Percentiles rank a stretch among this genome's conserved stretches.
phyloP scores from a whole-genome alignment of 1,140 invertebrate species.

The Dendrolimus kikuchii region DNA sequence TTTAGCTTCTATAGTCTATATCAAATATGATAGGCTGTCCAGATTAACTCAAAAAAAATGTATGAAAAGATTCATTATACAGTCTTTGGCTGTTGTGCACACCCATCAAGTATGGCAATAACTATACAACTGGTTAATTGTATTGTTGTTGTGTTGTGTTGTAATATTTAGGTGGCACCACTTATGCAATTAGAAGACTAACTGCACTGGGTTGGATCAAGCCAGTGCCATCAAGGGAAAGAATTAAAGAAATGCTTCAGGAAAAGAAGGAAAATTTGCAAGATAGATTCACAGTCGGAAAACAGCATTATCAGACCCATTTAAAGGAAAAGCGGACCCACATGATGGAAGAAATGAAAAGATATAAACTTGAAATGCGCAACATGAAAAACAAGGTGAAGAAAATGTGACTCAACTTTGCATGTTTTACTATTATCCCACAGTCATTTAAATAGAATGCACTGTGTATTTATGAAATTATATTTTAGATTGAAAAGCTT shows the following conservation, averaged over 20 bases:
- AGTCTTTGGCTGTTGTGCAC: too few relatives aligned
- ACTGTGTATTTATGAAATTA: conserved; percentile 1
- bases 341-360: conserved; percentile 68
- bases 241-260: conserved; percentile 75
- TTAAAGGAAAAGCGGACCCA: conserved; percentile 55
- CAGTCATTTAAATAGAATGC: too few relatives aligned
- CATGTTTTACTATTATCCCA: conserved; percentile 1
- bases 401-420: conserved; percentile 43
- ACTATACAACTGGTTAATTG: too few relatives aligned
- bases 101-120: too few relatives aligned
- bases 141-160: neutral
- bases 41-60: too few relatives aligned
- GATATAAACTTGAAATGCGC: conserved; percentile 66
- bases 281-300: conserved; percentile 66
- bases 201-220: conserved; percentile 79
- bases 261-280: conserved; percentile 72
- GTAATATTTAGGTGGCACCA: conserved; percentile 76
- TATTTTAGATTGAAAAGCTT: conserved; percentile 18
- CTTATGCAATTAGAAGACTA: conserved; percentile 79
- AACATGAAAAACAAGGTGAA: conserved; percentile 66
- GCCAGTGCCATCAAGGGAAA: conserved; percentile 75
- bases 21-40: too few relatives aligned
- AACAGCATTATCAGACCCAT: conserved; percentile 58
- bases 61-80: too few relatives aligned
- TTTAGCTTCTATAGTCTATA: too few relatives aligned